These are phyloP conservation scores for Watsonalla cultraria DNA, from an alignment of 2,888 invertebrate species.

Conservation along the genomic window DNA sequence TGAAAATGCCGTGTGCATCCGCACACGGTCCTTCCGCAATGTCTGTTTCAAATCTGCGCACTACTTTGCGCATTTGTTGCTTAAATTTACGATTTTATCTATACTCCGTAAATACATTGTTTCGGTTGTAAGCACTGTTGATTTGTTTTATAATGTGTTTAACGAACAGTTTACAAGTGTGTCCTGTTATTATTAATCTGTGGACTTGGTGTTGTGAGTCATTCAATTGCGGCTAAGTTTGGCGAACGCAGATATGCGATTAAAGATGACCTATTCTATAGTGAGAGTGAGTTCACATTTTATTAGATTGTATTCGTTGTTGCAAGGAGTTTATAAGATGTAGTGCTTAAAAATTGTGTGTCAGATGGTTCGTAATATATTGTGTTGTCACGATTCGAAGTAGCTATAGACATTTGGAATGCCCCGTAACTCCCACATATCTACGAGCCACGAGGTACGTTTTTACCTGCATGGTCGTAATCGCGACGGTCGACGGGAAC, in stretches of 20 bases:
- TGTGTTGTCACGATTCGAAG: background rate
- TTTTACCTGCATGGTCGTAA: background rate
- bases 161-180: conserved; percentile 32
- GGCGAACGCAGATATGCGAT: conserved; percentile 28
- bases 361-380: no score
- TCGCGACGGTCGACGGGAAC: background rate
- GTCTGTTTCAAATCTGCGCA: conserved; percentile 18
- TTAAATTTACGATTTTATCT: background rate
- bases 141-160: conserved; percentile 25
- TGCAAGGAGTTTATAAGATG: background rate
- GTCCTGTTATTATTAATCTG: conserved; percentile 25
- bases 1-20: conserved; percentile 54
- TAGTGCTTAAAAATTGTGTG: no score
- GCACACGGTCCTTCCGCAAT: conserved; percentile 25
- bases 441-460: background rate
- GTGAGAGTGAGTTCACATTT: conserved; percentile 43
- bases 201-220: conserved; percentile 24
- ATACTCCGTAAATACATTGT: no score
- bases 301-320: conserved; percentile 6
- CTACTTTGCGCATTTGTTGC: conserved; percentile 2
- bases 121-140: no score
- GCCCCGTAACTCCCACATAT: background rate
- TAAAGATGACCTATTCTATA: conserved; percentile 52
- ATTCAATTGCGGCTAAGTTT: conserved; percentile 23
- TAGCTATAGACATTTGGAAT: background rate